Evolutionary conservation across 2,113 vertebrate genomes (phyloP), one percentile per base, ranked within the genome.

Genomic region (Falcunculus frontatus): DNA sequence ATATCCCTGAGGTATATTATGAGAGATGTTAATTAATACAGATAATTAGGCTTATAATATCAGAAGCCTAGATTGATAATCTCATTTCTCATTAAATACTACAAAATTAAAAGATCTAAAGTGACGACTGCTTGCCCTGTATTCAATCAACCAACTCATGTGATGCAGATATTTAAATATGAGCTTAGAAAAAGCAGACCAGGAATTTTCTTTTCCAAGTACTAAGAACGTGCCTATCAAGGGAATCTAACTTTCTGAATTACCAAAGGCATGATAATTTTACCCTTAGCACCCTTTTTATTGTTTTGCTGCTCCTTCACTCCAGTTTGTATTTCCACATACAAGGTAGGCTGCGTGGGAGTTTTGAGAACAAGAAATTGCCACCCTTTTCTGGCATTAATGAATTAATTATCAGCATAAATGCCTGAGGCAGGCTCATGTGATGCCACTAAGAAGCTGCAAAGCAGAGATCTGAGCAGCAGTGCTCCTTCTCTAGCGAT

Each of bases 291-390:
- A 94, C 83, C 94, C 26, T 95, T 86, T 95, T 90, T 81, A 91
- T 81, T 53, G 33, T 95, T 95, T 96, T 75, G 13, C 95, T 97
- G 96, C 96, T 97, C 95, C 96, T 94, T 92, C 87, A 74, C 56
- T 93, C 55, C 22, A 32, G 19, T 9, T 55, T 80, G 82, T 80
- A 70, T 88, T 95, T 94, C 25, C 50, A 87, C 47, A 67, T 46
- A 56, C 42, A 50, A 87, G 65, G 75, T 96, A 86, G 14, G 5
- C 78, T 88, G 85, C 5, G 46, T 94, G 96, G 86, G 90, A 95
- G 92, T 95, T 97, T 97, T 77, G 87, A 97, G 95, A 97, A 93
- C 67, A 95, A 92, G 97, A 95, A 97, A 97, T 77, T 96, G 63
- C 59, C 91, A 85, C 67, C 39, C 89, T 96, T 55, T 88, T 65